Percentiles rank a stretch among this genome's conserved stretches.
Evolutionary conservation across 2,113 vertebrate species (phyloP).

Genomic region (Hucho hucho): DNA sequence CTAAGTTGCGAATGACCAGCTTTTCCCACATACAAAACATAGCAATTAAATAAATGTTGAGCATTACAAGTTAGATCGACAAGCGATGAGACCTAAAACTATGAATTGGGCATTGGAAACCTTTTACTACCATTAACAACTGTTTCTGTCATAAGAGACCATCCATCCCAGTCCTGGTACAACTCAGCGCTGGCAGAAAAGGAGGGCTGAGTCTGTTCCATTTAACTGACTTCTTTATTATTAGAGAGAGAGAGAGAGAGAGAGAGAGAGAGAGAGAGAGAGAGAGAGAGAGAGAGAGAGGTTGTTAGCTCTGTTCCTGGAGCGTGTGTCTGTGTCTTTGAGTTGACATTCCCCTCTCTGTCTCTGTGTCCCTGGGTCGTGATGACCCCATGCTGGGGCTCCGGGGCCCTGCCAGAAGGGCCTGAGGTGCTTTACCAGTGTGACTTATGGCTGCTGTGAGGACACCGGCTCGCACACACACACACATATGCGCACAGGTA

Average conservation of each 20-base stretch:
- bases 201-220: not conserved
- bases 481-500: conserved; percentile 16
- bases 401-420: conserved; percentile 48
- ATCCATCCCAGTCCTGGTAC: no score
- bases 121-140: no score
- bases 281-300: no score
- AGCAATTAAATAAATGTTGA: not conserved
- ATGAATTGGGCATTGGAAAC: no score
- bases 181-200: no score
- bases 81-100: not conserved
- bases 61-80: not conserved
- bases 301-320: not conserved
- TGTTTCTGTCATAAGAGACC: no score
- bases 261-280: no score
- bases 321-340: conserved; percentile 60
- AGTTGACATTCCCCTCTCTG: conserved; percentile 63
- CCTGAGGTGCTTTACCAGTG: conserved; percentile 65
- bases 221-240: not conserved
- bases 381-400: conserved; percentile 65
- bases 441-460: conserved; percentile 62
- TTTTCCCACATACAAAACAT: no score
- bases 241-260: no score
- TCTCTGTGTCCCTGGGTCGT: conserved; percentile 50
- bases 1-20: not conserved
- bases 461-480: conserved; percentile 29